Conservation (phyloP, 2,113 vertebrate species). For the Ophiodon elongatus region DNA sequence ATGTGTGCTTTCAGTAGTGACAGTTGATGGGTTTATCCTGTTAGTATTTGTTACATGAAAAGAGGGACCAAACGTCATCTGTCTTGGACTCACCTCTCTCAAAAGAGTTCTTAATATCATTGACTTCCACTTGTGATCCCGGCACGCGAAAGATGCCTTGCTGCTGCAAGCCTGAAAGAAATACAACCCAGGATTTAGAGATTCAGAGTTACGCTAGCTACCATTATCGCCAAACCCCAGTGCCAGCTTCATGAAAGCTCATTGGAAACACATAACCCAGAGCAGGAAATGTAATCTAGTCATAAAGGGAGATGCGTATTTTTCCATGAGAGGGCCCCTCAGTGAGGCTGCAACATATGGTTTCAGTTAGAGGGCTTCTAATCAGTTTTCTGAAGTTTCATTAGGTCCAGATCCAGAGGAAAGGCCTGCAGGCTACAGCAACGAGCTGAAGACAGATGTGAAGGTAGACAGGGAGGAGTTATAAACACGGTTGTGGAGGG, state of each 20-base stretch:
- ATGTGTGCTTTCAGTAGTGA: neutral
- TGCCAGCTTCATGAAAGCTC: slow-evolving; percentile 56
- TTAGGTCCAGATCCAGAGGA: slow-evolving; percentile 78
- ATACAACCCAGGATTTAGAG: slow-evolving; percentile 40
- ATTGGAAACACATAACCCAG: slow-evolving; percentile 68
- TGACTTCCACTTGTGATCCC: slow-evolving; percentile 98
- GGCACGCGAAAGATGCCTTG: slow-evolving; percentile 98
- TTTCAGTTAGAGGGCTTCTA: slow-evolving; percentile 76
- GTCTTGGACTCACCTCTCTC: slow-evolving; percentile 91
- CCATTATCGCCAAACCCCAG: slow-evolving; percentile 48
- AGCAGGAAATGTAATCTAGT: slow-evolving; percentile 78
- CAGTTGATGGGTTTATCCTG: neutral
- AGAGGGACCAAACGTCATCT: neutral
- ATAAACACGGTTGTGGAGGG: neutral
- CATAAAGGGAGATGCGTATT: slow-evolving; percentile 68
- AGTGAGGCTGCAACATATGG: slow-evolving; percentile 74
- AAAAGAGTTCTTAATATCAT: slow-evolving; percentile 99
- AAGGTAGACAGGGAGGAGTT: slow-evolving; percentile 69
- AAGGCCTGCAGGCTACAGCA: slow-evolving; percentile 70
- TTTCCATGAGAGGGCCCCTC: slow-evolving; percentile 68
- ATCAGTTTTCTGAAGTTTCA: slow-evolving; percentile 83
- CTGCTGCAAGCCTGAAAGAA: slow-evolving; percentile 93
- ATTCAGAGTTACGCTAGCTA: slow-evolving; percentile 15
- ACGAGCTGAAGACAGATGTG: slow-evolving; percentile 75
- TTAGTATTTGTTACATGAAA: neutral